Base-by-base conservation (phyloP, 2,113 vertebrate genomes). In the Galbula dea region DNA sequence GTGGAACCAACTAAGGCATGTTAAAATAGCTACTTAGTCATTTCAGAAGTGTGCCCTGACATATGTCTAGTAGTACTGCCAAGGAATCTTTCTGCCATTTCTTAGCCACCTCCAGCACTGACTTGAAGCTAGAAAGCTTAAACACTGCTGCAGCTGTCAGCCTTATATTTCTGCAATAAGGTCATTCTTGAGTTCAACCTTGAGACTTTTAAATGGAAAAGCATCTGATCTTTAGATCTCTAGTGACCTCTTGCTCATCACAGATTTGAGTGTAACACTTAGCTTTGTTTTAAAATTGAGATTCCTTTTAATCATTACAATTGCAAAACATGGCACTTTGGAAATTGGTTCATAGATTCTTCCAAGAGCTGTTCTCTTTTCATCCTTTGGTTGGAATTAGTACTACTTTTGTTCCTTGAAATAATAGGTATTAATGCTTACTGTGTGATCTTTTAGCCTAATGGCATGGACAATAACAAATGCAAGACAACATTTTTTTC, bases 31-130 rank as follows among this genome's bases (percentile, higher is more conserved):
- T 76, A 58, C 78, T 85, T 34, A 80, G 59, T 48, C 43, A 58
- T 67, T 74, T 81, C 74, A 62, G 55, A 52, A 55, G 61, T 17
- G 61, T 75, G 92, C 71, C 92, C 78, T 88, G 91, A 36, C 89
- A 39, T 9, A 57, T 48, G 76, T 22, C 88, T 85, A 34, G n/a
- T 7, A 49, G 80, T 14, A 43, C 12, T 59, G 89, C 82, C 48
- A 82, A 41, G 51, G 39, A 57, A 72, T 67, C 27, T 34, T 78
- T 39, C 83, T 95, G 83, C 86, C 83, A 39, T 17, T 83, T 79
- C 94, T 75, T 36, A 81, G 68, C 58, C 76, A 81, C 67, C 43
- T 41, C 80, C 88, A 85, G 86, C 55, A 11, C 52, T 34, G 51
- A 18, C n/a, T 81, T 23, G 4, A 58, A 88, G 81, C 12, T 75